Conservation (phyloP, 2,888 invertebrate species). For the Agrenia bidenticulata region DNA sequence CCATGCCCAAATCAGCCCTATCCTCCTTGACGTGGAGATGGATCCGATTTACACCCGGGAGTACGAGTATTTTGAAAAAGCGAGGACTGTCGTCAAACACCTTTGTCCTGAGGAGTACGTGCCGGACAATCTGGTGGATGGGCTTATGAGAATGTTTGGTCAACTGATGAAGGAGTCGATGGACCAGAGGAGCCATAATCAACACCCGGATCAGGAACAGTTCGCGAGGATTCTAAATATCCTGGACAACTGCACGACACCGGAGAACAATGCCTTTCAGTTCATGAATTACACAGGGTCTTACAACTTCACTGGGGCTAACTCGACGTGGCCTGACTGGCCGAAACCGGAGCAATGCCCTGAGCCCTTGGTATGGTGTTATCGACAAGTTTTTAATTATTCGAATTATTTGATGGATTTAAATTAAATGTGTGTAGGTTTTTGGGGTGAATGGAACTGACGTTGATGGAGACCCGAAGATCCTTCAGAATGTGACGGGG, state of each 20-base stretch:
- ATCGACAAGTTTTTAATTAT: no score
- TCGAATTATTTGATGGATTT: no score
- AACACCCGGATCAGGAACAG: constrained; percentile 21
- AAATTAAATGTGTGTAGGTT: constrained; percentile 8
- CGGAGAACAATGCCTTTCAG: constrained; percentile 8
- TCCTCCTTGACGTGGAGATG: constrained; percentile 21
- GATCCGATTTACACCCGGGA: background rate
- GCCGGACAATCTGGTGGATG: constrained; percentile 21
- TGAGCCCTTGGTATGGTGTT: constrained; percentile 21
- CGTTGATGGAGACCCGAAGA: background rate
- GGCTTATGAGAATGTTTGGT: constrained; percentile 41
- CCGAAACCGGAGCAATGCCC: constrained; percentile 31
- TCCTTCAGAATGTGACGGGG: constrained; percentile 19
- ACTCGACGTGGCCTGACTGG: background rate
- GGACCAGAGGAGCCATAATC: constrained; percentile 18
- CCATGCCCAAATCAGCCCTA: constrained; percentile 33
- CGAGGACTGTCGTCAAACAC: background rate
- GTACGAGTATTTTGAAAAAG: constrained; percentile 31
- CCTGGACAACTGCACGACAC: constrained; percentile 23
- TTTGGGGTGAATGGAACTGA: constrained; percentile 20
- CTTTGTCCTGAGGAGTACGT: constrained; percentile 25
- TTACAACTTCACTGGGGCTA: constrained; percentile 3
- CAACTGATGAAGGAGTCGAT: constrained; percentile 36
- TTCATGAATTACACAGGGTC: constrained; percentile 25
- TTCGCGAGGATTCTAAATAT: constrained; percentile 24